These are phyloP conservation scores for Coregonus clupeaformis DNA, from an alignment of 2,113 vertebrate species.

Conservation along the genomic window DNA sequence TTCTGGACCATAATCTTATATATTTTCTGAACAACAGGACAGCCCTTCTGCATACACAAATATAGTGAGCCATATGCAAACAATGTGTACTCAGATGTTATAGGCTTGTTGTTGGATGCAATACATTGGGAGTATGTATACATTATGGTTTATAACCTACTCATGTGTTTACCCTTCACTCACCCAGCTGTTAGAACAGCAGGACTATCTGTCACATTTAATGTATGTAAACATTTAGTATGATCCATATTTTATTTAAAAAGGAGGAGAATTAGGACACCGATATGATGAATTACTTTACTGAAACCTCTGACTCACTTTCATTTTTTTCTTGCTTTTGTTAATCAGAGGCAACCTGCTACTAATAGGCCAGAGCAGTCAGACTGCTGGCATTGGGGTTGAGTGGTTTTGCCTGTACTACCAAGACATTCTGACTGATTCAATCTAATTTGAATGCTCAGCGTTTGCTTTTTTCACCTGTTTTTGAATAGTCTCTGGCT, in stretches of 20 bases:
- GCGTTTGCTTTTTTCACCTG: neutral
- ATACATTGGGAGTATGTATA: too few species aligned
- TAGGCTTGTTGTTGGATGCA: too few species aligned
- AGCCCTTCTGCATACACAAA: too few species aligned
- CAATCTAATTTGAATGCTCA: neutral
- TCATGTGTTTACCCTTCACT: neutral
- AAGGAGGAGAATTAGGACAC: neutral
- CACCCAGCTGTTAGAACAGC: too few species aligned
- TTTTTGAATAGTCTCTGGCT: constrained; percentile 32
- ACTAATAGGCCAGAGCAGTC: neutral
- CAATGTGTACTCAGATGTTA: too few species aligned
- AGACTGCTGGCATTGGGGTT: neutral
- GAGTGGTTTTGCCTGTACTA: neutral
- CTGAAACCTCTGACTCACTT: neutral
- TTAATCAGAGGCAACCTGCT: neutral
- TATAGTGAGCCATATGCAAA: too few species aligned
- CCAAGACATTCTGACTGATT: neutral
- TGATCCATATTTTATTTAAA: neutral
- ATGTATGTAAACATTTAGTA: neutral
- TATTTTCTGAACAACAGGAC: neutral
- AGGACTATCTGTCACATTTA: neutral
- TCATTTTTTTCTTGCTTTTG: neutral
- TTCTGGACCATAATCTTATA: neutral
- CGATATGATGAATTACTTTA: neutral
- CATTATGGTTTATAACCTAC: too few species aligned